A percentile compares a stretch with the other conserved stretches of the same genome.
These are phyloP conservation scores for Clarias platycephalus DNA, from an alignment of 2,797 vertebrate genomes.

Conservation along the genomic window DNA sequence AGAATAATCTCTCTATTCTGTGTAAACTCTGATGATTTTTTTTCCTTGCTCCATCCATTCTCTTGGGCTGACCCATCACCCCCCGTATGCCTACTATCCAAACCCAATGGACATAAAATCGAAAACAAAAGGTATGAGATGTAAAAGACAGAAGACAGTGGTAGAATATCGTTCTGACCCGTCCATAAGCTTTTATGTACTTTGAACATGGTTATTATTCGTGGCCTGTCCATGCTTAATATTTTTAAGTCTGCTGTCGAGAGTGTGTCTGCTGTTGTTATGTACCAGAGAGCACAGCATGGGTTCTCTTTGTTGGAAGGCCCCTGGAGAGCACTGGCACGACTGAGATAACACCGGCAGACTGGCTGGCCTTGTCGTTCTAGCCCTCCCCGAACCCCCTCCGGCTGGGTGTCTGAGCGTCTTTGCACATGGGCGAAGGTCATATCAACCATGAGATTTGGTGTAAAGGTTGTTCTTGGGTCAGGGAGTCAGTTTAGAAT, in stretches of 20 bases:
- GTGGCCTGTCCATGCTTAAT: not conserved
- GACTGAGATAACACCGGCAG: constrained; percentile 32
- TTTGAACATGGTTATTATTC: constrained; percentile 17
- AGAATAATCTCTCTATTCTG: not conserved
- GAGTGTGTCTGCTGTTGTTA: constrained; percentile 38
- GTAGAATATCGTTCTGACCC: not conserved
- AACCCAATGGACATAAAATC: not conserved
- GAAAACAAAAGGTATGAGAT: not conserved
- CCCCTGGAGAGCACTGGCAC: constrained; percentile 24
- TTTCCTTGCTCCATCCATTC: not conserved
- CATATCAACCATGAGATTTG: constrained; percentile 24
- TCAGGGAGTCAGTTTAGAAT: constrained; percentile 26
- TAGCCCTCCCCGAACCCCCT: not conserved
- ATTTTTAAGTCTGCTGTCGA: not conserved
- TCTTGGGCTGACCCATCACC: not conserved
- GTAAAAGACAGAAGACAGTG: not conserved
- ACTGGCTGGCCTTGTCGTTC: constrained; percentile 16
- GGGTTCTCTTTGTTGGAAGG: constrained; percentile 21
- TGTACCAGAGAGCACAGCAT: constrained; percentile 28
- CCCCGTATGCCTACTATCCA: not conserved
- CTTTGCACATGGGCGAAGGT: constrained; percentile 30
- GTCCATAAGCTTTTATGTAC: not conserved
- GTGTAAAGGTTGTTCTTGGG: constrained; percentile 22
- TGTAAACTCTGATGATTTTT: constrained; percentile 19
- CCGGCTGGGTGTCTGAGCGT: constrained; percentile 8